Evolutionary conservation across 1,140 invertebrate species (phyloP).

Genomic region (Drosophila lowei): DNA sequence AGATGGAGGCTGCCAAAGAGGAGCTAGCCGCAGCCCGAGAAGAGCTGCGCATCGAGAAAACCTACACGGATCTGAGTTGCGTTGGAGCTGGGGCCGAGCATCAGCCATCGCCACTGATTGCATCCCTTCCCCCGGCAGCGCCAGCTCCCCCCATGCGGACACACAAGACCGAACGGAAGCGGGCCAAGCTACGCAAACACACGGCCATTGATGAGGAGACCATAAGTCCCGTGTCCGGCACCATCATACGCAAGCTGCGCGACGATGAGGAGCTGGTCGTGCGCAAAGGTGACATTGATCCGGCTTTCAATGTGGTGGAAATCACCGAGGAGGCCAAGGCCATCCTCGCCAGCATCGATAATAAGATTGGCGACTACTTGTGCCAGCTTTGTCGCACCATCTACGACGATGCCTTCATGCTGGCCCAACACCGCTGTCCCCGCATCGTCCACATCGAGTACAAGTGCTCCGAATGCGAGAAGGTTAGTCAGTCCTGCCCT

Average conservation of each 20-base stretch:
- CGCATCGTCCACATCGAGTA: constrained; percentile 99
- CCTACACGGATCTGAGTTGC: constrained; percentile 84
- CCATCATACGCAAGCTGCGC: constrained; percentile 92
- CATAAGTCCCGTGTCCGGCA: constrained; percentile 98
- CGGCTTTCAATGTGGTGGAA: constrained; percentile 97
- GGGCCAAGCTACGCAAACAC: constrained; percentile 87
- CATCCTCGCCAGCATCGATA: constrained; percentile 97
- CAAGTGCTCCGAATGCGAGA: constrained; percentile 98
- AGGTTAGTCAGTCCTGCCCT: constrained; percentile 83
- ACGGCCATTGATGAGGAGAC: constrained; percentile 97
- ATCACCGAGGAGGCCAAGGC: constrained; percentile 97
- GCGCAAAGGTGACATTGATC: constrained; percentile 96
- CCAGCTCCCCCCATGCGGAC: constrained; percentile 12
- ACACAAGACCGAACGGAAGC: constrained; percentile 84
- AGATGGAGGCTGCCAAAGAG: constrained; percentile 16
- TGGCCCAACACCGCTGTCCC: constrained; percentile 98
- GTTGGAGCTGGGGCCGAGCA: constrained; percentile 36
- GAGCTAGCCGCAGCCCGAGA: constrained; percentile 38
- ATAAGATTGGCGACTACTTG: constrained; percentile 97
- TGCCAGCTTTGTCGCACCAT: constrained; percentile 96
- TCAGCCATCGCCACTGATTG: constrained; percentile 53
- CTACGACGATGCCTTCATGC: constrained; percentile 97
- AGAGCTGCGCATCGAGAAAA: constrained; percentile 65
- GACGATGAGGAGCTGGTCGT: constrained; percentile 92
- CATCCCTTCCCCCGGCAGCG: constrained; percentile 47